phyloP scores from a whole-genome alignment of 2,797 vertebrate genomes.

The Rhabdophis nuchalis region DNA sequence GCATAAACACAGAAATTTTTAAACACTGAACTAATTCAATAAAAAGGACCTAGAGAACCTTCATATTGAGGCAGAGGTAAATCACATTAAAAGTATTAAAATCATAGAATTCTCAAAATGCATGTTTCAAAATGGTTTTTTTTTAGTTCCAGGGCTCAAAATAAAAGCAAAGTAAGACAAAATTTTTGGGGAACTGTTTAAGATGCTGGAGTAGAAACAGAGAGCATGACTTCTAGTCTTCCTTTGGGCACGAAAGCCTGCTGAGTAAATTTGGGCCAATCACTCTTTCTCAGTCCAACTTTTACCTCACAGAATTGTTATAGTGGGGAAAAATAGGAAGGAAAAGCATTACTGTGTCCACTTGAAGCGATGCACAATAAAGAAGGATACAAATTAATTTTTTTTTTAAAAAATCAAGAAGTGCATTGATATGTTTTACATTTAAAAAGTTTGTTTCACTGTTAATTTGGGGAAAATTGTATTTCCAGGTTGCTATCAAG shows the following conservation, averaged over 20 bases:
- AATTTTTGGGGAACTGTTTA: background rate
- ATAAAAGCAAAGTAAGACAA: background rate
- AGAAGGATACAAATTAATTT: background rate
- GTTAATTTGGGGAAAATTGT: background rate
- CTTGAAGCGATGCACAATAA: background rate
- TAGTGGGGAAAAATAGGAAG: background rate
- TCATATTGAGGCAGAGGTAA: background rate
- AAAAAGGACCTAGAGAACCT: background rate
- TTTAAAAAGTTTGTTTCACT: background rate
- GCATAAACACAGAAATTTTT: background rate
- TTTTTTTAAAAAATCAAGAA: background rate
- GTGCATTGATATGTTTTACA: background rate
- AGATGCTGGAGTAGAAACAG: background rate
- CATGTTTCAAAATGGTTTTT: background rate
- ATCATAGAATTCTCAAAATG: background rate
- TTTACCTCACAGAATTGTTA: background rate
- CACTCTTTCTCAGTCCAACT: background rate
- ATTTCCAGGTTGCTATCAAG: slow-evolving; percentile 89
- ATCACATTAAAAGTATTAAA: background rate
- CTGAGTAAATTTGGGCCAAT: background rate
- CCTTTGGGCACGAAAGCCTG: background rate
- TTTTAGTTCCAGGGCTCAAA: background rate
- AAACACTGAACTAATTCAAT: background rate
- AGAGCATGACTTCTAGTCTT: background rate
- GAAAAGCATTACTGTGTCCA: background rate